Evolutionary conservation across 2,113 vertebrate genomes (phyloP).

Genomic region (Prunella himalayana): DNA sequence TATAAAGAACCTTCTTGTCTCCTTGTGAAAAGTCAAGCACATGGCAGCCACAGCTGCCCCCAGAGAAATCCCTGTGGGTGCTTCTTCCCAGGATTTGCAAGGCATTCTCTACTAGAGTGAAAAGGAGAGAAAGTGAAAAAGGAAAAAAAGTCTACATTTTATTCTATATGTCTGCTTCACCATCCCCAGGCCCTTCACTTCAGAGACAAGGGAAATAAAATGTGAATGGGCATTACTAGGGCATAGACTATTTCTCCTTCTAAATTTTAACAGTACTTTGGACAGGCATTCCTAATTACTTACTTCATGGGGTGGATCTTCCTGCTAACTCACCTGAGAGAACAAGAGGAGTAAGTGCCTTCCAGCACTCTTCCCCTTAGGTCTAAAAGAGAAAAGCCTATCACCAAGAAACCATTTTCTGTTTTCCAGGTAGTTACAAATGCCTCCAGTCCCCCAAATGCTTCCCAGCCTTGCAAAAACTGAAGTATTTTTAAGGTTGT

Average conservation of each 20-base stretch:
- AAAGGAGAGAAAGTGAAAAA: not conserved
- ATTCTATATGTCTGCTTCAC: not conserved
- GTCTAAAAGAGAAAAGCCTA: not conserved
- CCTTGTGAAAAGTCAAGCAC: not conserved
- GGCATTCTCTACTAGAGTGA: not conserved
- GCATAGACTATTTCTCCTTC: not conserved
- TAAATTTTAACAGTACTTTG: not conserved
- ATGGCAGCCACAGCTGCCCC: rapidly evolving
- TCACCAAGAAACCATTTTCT: not conserved
- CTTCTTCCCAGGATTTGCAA: not conserved
- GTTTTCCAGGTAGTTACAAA: not conserved
- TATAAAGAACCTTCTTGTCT: not conserved
- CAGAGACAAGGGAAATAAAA: not conserved
- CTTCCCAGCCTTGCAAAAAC: not conserved
- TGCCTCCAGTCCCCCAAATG: not conserved
- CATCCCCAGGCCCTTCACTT: not conserved
- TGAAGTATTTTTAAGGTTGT: not conserved
- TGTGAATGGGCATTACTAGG: not conserved
- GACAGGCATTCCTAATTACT: not conserved
- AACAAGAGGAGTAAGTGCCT: not conserved
- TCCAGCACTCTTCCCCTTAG: not conserved
- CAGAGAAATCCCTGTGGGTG: not conserved
- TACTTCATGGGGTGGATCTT: not conserved
- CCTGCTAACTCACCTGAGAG: not conserved
- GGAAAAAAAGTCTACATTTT: not conserved